Base-by-base conservation (phyloP, 1,140 invertebrate genomes). In the Saxidomus purpurata region DNA sequence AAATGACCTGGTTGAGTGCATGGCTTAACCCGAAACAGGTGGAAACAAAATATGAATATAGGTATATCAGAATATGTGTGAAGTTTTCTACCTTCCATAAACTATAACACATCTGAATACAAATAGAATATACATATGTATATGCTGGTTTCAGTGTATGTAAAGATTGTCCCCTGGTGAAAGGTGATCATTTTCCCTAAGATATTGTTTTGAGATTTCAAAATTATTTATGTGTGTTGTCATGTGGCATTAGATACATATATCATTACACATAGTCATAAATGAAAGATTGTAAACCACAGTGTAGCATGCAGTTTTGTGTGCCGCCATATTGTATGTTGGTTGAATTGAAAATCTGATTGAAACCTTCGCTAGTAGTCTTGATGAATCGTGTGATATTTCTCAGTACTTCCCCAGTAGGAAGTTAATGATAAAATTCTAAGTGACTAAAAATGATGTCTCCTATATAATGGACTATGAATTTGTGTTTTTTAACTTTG, bases 1-100 rank as follows among this genome's bases (percentile, higher is more conserved):
- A 83, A 83, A 83, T 83, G 81, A 83, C 81, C 34, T n/a, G 19
- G 34, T 59, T 83, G 47, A 61, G 52, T 38, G 81, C 81, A 1
- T 47, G 31, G 25, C 61, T 83, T 49, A 83, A 6, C 38, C 81
- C 81, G 25, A 47, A 83, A n/a, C 59, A 59, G n/a, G 81, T 83
- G 55, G 81, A 83, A 34, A 83, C 59, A 40, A 13, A 25, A 28
- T 28, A 43, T 36, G 25, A 40, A 19, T 83, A 47, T 36, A 61
- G 81, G 81, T 83, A 83, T 63, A 59, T 3, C 59, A 31, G 49
- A 28, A 77, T 3, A 77, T 77, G 74, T 77, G 74, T 49, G 43
- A 13, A 13, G 6, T 77, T 49, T 15, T 17, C 40, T 49, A 36
- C 74, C 74, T 28, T 49, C 2, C 19, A 25, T 59, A 3, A 9